Evolutionary conservation across 2,888 invertebrate genomes (phyloP).

Genomic region (Erebia ligea): DNA sequence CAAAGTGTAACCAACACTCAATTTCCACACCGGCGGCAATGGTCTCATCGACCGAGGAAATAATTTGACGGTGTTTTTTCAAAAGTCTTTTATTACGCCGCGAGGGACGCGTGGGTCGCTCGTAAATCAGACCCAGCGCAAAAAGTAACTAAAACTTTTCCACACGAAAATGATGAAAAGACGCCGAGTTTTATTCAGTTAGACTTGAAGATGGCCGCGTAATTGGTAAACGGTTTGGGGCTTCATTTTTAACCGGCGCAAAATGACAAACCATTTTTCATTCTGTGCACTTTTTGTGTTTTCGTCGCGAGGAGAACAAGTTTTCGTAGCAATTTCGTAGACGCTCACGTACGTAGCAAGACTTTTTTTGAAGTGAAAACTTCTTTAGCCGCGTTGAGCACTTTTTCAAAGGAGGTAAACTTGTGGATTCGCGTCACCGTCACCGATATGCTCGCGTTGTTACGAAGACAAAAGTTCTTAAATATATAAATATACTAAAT

Average conservation of each 20-base stretch:
- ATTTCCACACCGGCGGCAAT: slow-evolving; percentile 27
- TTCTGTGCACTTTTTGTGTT: slow-evolving; percentile 20
- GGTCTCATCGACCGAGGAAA: slow-evolving; percentile 28
- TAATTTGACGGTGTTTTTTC: slow-evolving; percentile 64
- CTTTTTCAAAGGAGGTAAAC: too few species aligned
- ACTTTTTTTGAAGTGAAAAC: too few species aligned
- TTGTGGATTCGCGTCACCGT: too few species aligned
- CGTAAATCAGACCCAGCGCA: slow-evolving; percentile 77
- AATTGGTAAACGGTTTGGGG: slow-evolving; percentile 59
- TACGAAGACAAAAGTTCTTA: too few species aligned
- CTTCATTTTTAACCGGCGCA: slow-evolving; percentile 39
- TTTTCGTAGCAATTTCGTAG: slow-evolving; percentile 13
- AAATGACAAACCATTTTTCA: slow-evolving; percentile 31
- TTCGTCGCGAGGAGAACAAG: slow-evolving; percentile 1
- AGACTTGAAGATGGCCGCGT: slow-evolving; percentile 70
- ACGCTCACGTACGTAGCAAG: background rate
- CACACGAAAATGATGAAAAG: slow-evolving; percentile 75
- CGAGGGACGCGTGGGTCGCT: slow-evolving; percentile 51
- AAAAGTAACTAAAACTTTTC: slow-evolving; percentile 78
- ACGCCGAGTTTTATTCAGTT: slow-evolving; percentile 75
- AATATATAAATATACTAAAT: too few species aligned
- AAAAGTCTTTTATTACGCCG: slow-evolving; percentile 71
- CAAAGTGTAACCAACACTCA: slow-evolving; percentile 26
- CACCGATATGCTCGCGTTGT: too few species aligned
- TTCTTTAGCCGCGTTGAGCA: too few species aligned